Evolutionary conservation across 2,113 vertebrate species (phyloP).

Genomic region (Brachyhypopomus occidentalis): DNA sequence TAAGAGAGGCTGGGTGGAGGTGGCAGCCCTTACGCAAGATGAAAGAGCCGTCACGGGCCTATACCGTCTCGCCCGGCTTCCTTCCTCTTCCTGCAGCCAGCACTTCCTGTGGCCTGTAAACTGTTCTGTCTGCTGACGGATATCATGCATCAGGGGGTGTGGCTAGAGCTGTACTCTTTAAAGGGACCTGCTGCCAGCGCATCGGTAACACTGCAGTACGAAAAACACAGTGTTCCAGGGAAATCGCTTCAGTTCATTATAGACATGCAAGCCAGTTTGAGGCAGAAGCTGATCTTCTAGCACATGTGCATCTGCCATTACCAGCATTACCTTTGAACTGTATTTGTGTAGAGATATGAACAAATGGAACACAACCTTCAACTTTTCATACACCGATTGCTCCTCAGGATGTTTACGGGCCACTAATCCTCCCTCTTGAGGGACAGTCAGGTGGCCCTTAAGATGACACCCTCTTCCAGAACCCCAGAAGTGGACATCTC

Average conservation of each 20-base stretch:
- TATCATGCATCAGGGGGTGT: background rate
- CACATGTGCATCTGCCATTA: background rate
- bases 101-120: background rate
- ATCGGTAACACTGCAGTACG: background rate
- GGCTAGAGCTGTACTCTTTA: constrained; percentile 3
- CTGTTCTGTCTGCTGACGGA: constrained; percentile 8
- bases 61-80: background rate
- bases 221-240: background rate
- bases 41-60: constrained; percentile 7
- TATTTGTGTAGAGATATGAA: background rate
- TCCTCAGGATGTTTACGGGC: no score
- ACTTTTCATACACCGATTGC: no score
- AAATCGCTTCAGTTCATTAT: background rate
- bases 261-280: background rate
- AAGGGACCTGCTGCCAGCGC: background rate
- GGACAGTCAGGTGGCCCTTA: no score
- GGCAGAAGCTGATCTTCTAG: background rate
- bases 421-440: no score
- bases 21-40: constrained; percentile 16
- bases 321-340: background rate
- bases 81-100: constrained; percentile 22
- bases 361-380: no score
- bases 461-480: no score
- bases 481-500: no score
- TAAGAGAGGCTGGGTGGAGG: constrained; percentile 10